These are phyloP conservation scores for Oscheius myriophilus DNA, from an alignment of 2,888 invertebrate species.

Conservation along the genomic window DNA sequence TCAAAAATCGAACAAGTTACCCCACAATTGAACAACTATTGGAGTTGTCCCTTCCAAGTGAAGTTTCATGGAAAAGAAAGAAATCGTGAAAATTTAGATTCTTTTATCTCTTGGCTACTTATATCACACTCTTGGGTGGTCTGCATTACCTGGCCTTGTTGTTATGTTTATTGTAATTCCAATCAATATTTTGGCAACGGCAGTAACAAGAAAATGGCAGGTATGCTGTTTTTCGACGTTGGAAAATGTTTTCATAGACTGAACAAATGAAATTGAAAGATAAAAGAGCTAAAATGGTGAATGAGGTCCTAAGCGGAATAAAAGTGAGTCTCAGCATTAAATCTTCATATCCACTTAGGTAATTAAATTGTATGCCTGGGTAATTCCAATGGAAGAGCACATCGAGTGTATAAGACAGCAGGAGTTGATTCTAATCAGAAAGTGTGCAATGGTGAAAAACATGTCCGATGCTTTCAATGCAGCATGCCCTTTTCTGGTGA, in stretches of 20 bases:
- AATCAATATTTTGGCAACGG: slow-evolving; percentile 59
- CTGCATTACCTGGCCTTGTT: slow-evolving; percentile 88
- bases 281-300: slow-evolving; percentile 90
- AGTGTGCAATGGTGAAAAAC: slow-evolving; percentile 87
- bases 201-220: slow-evolving; percentile 55
- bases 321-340: too few relatives aligned
- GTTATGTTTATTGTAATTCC: slow-evolving; percentile 90
- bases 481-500: slow-evolving; percentile 88
- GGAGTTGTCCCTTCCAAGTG: slow-evolving; percentile 71
- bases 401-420: slow-evolving; percentile 84
- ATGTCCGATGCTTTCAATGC: slow-evolving; percentile 92
- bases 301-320: slow-evolving; percentile 89
- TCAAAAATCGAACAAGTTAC: slow-evolving; percentile 71
- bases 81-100: slow-evolving; percentile 44
- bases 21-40: slow-evolving; percentile 69
- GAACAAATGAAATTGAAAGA: slow-evolving; percentile 92
- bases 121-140: slow-evolving; percentile 77
- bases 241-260: slow-evolving; percentile 68
- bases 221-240: slow-evolving; percentile 37
- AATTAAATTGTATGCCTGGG: slow-evolving; percentile 75
- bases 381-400: slow-evolving; percentile 76
- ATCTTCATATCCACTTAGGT: too few relatives aligned
- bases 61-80: neutral
- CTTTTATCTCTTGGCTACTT: slow-evolving; percentile 70
- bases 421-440: slow-evolving; percentile 82